Evolutionary conservation across 2,888 invertebrate species (phyloP), one percentile per base, ranked within the genome.

Genomic region (Nezara viridula): DNA sequence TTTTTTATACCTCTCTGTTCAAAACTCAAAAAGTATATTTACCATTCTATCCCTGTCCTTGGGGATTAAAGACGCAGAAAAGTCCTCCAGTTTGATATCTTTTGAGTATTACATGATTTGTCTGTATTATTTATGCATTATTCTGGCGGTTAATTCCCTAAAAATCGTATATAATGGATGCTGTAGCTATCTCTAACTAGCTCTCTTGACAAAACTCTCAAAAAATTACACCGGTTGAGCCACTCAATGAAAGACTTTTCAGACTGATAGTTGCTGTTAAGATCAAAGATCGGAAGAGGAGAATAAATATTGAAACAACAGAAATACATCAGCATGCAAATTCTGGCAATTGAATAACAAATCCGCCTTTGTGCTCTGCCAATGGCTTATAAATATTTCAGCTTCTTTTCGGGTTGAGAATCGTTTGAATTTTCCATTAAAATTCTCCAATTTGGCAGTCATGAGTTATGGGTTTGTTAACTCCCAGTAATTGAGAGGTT

Each of bases 371-470:
- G 66, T 73, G 66, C 0, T 37, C 32, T 0, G 7, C 32, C 19
- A 37, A 73, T 73, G 37, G 19, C 66, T 73, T 73, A 73, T 73
- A 73, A 73, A 73, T 73, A 73, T 73, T 73, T 73, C 66, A 73
- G 66, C 66, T 73, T 37, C 37, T 73, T 73, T 73, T 73, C 37
- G 32, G 66, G 27, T 73, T 44, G 44, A 5, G 32, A 73, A 73
- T 73, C 24, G 6, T 16, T 73, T 73, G 32, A 73, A 73, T 73
- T 73, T 73, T 73, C 37, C 66, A 73, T 73, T 21, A 2, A 37
- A 73, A 37, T 73, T 73, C 66, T 19, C 66, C 14, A 19, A 0
- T 73, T 73, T 73, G 19, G 6, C 7, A 73, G 66, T 37, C 66
- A 73, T 37, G 21, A 66, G 37, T 73, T 37, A 60, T 60, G n/a